A percentile compares a stretch with the other conserved stretches of the same genome.
Conservation (phyloP, 2,888 invertebrate species). For the Ctena decussata region DNA sequence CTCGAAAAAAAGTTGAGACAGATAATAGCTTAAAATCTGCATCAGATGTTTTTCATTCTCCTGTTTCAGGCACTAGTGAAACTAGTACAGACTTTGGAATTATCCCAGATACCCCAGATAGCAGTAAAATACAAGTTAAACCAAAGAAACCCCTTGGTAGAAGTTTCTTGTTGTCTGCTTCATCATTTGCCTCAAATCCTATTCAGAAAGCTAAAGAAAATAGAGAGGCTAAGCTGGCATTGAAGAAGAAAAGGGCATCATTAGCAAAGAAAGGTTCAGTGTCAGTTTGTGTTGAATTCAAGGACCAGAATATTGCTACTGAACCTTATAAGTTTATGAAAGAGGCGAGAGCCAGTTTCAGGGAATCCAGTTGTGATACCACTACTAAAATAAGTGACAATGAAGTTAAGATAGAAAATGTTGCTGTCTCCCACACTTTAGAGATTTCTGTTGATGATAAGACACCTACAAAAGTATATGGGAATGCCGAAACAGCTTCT, state of each 20-base stretch:
- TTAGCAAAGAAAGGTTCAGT: constrained; percentile 54
- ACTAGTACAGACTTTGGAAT: constrained; percentile 59
- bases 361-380: not conserved
- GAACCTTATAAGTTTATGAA: not conserved
- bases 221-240: constrained; percentile 47
- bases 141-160: constrained; percentile 63
- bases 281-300: constrained; percentile 63
- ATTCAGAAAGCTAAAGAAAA: constrained; percentile 67
- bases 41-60: constrained; percentile 16
- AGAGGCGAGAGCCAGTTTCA: not conserved
- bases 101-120: constrained; percentile 78
- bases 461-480: not conserved
- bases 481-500: constrained; percentile 33
- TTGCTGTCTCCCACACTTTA: not conserved
- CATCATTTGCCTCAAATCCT: constrained; percentile 66
- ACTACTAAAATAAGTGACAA: not conserved
- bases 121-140: constrained; percentile 36
- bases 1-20: constrained; percentile 16
- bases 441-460: constrained; percentile 29
- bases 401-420: not conserved
- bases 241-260: constrained; percentile 51
- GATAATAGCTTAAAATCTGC: not conserved
- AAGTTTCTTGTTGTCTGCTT: constrained; percentile 71
- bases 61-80: constrained; percentile 3
- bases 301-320: not conserved